Base-by-base conservation (phyloP, 2,797 vertebrate species). In the Eurystomus glaucurus region DNA sequence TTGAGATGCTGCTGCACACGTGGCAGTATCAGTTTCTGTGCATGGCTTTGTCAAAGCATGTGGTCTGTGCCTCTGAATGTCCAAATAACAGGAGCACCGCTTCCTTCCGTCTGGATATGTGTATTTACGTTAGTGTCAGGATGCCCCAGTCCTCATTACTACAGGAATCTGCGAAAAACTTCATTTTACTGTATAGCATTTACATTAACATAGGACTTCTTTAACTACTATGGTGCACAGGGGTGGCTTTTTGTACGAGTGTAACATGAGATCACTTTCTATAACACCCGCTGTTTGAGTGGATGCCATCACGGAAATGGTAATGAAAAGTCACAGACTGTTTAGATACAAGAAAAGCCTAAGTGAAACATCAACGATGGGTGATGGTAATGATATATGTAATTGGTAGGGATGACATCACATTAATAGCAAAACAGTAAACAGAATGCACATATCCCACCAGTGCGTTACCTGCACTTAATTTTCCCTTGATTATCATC, bases 191-290 rank as follows among this genome's bases (percentile, higher is more conserved):
- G 9, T 10, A 0, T 7, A 26, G 5, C 9, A 9, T 65, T 41
- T 7, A 1, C 31, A 10, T 31, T 2, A 14, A 15, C 0, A 2
- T 2, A 14, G 70, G 26, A 31, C 17, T 5, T 3, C 11, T 0
- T 23, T 7, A 5, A 2, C 5, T 16, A 29, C 3, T 13, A 50
- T 3, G 14, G 57, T 11, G 25, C 39, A 20, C 10, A 1, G 19
- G 14, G 14, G 6, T 29, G 33, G 17, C 50, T 55, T 71, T 33
- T 50, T 19, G 31, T 71, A 14, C 25, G 3, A 14, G 16, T 21
- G 14, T 0, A 3, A 20, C 10, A 7, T 22, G 37, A 82, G 43
- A 6, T 28, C 9, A 0, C 31, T 48, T 28, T 64, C 37, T 62
- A 2, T 48, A 43, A 18, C 25, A 20, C 14, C 12, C 52, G 2